Evolutionary conservation across 2,113 vertebrate genomes (phyloP).

Genomic region (Laticauda laticaudata): DNA sequence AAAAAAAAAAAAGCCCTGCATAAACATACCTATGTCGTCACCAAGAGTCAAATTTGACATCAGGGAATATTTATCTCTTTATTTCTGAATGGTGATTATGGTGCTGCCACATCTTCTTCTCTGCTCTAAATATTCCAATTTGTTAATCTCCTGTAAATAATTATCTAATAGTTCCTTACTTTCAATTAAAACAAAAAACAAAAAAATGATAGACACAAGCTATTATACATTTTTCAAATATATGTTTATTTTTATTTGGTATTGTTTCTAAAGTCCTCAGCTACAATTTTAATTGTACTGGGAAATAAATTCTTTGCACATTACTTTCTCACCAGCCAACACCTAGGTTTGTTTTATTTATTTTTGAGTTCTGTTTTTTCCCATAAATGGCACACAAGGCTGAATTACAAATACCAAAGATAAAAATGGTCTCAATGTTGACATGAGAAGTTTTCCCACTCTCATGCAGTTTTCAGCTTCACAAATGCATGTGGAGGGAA

Average conservation of each 20-base stretch:
- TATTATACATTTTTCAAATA: not conserved
- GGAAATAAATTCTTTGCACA: not conserved
- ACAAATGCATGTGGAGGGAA: not conserved
- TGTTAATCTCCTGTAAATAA: not conserved
- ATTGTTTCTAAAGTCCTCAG: not conserved
- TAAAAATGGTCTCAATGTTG: not conserved
- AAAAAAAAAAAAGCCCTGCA: not conserved
- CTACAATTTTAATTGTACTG: not conserved
- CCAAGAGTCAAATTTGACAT: not conserved
- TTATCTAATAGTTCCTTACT: not conserved
- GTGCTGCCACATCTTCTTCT: not conserved
- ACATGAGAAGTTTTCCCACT: not conserved
- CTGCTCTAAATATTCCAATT: not conserved
- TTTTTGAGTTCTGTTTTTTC: not conserved
- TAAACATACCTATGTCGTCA: not conserved
- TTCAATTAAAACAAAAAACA: not conserved
- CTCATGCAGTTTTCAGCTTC: no score
- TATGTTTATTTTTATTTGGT: not conserved
- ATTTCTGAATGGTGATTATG: not conserved
- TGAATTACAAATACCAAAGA: not conserved
- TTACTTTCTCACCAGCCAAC: not conserved
- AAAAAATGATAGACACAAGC: not conserved
- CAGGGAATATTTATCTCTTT: not conserved
- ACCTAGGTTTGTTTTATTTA: not conserved
- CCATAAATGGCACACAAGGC: constrained; percentile 7